Base-by-base conservation (phyloP, 2,888 invertebrate genomes). In the Eupeodes latifasciatus region DNA sequence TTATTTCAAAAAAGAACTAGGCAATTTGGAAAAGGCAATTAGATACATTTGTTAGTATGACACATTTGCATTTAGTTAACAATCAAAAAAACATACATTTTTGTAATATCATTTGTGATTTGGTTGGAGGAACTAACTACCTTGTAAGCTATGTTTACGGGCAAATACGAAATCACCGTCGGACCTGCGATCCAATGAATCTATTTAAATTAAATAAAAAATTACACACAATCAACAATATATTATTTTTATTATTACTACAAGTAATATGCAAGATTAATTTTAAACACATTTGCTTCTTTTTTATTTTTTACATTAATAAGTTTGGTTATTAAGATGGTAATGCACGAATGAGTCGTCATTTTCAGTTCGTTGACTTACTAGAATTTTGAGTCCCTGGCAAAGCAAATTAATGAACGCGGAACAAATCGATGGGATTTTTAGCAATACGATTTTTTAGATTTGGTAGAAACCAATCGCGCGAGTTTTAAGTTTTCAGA, bases 131-230 rank as follows among this genome's bases (percentile, higher is more conserved):
- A 82, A 61, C 83, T 92, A 93, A 66, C 87, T 93, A 93, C 93
- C 93, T 93, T 93, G 92, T 89, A 93, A 91, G 90, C 93, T 93
- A 90, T 91, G 89, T 90, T 93, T 93, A 71, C 93, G 93, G 83
- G 92, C 91, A 86, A 93, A 91, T 67, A 90, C 91, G 86, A 93
- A 90, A 90, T 93, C 93, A 90, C 92, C 93, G 77, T 93, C 93
- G 76, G 93, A 93, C 90, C 92, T 93, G 85, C 92, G 93, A 91
- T 92, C 93, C 82, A 91, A 90, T 90, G 91, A 91, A 92, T 93
- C 93, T 93, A 91, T 89, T 91, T 80, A 85, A 89, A 84, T 89
- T 85, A 88, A 16, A 77, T 62, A 80, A 71, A 81, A 49, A 64
- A 49, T 53, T 59, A 51, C 61, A 61, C 74, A 47, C 72, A 74